Evolutionary conservation across 2,888 invertebrate genomes (phyloP), one percentile per base, ranked within the genome.

Genomic region (Apamea epomidion): DNA sequence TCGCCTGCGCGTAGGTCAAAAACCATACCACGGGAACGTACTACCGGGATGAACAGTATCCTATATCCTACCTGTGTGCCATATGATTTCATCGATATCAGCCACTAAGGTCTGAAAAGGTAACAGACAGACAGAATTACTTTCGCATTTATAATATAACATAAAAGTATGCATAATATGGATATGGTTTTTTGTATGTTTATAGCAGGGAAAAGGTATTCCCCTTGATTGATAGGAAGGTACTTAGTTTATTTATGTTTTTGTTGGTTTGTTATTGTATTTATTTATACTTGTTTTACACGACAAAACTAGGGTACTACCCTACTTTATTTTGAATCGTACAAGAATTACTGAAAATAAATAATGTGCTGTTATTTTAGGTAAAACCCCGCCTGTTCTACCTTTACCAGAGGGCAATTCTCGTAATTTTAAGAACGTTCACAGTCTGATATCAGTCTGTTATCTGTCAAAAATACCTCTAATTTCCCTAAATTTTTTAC

Each of bases 151-250:
- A 45, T 25, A n/a, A 10, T 45, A 45, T 25, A 32, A n/a, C n/a
- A n/a, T n/a, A n/a, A n/a, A n/a, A n/a, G 3, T n/a, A 14, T 74
- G 29, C 16, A 16, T n/a, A 14, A 16, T n/a, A 14, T 45, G 10
- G 21, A n/a, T 10, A n/a, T 60, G n/a, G 10, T 32, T 37, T 48
- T 32, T 60, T 32, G 48, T 45, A 18, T 32, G n/a, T 51, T 37
- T 60, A 16, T 32, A 5, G 6, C 42, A 18, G 83, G 67, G 32
- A 78, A 69, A 69, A 48, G 81, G 54, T 58, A 83, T 83, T 81
- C 84, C 81, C 81, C 69, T 62, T 37, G 37, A 21, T n/a, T 69
- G 74, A 48, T 37, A 25, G 29, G 48, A 29, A 75, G 29, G 14
- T 3, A 74, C 74, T 18, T 65, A 54, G 29, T 65, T 29, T 45